Evolutionary conservation across 1,140 invertebrate genomes (phyloP), one percentile per base, ranked within the genome.

Genomic region (Gryon sp.): DNA sequence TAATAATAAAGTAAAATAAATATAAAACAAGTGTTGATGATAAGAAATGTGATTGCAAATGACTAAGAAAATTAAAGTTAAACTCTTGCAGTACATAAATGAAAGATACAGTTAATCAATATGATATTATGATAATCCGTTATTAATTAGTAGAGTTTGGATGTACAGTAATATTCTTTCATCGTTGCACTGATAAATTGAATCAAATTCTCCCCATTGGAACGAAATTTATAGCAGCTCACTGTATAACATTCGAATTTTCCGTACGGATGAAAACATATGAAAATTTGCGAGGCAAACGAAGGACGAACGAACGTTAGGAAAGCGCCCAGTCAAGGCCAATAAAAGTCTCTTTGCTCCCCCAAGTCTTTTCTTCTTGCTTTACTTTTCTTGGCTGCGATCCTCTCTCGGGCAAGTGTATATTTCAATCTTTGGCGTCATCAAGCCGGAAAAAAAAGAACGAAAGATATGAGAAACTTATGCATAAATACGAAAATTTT

Each of bases 251-350:
- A 83, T 86, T 87, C 86, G 86, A 88, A 88, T 89, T 88, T 89
- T 89, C 85, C 87, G 78, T 85, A 78, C 82, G 86, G 82, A 86
- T 88, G 86, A 86, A 86, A 85, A 87, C 87, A 86, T 86, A 89
- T 87, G 87, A 89, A 89, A 88, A 88, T 88, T 86, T 86, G 84
- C 80, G 86, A 86, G 80, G 84, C 83, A 87, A 87, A 87, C 81
- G 84, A 87, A 83, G 80, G 68, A 73, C 68, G 55, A 60, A 59
- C 43, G 75, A 84, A 83, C 84, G 84, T 86, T 86, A 81, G 81
- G 84, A 80, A 81, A 84, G 82, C 84, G 83, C 81, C 83, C 81
- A 87, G 85, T 88, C 85, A 83, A 83, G 82, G 84, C 87, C 86
- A 88, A 87, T 88, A 89, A 89, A 88, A 88, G 78, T 86, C 84